Base-by-base conservation (phyloP, 2,797 vertebrate species). In the Cygnus olor region DNA sequence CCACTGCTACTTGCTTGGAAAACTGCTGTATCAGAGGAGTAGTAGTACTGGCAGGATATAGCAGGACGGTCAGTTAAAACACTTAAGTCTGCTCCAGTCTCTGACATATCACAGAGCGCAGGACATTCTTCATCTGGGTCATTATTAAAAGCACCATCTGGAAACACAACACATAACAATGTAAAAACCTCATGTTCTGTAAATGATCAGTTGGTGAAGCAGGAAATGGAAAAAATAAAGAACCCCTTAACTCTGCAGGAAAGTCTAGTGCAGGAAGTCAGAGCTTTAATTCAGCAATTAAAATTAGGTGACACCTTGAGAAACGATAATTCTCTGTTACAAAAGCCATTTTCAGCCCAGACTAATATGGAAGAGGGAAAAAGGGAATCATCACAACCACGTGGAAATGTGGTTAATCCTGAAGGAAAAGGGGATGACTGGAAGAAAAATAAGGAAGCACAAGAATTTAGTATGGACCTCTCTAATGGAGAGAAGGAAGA, bases 1-100 rank as follows among this genome's bases (percentile, higher is more conserved):
- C 90, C 91, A 3, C 86, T 98, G 47, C 96, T 98, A 8, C 47
- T 97, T 94, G 93, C 94, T 57, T 98, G 98, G 98, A 98, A 97
- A 94, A 97, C 56, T 57, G 97, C 97, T 51, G 14, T 58, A 4
- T 34, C 6, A 6, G 98, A 98, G 49, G 97, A 82, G 76, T 97
- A 90, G 78, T 98, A 56, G 70, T 28, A 57, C 47, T 96, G 97
- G 6, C 97, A 97, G 69, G 96, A 97, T 7, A 6, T 32, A 22
- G 51, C 66, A 8, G 80, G 95, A 30, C 97, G 95, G 8, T 17
- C 14, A 0, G 77, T 80, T 40, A 98, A 94, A 91, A 18, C 49
- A 14, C 15, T 22, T 3, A 97, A 91, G 58, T 16, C 86, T 1
- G 0, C 54, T 65, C 22, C 73, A 58, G 56, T 71, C 60, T 91